phyloP scores from a whole-genome alignment of 2,113 vertebrate genomes.

The Limnothrissa miodon region DNA sequence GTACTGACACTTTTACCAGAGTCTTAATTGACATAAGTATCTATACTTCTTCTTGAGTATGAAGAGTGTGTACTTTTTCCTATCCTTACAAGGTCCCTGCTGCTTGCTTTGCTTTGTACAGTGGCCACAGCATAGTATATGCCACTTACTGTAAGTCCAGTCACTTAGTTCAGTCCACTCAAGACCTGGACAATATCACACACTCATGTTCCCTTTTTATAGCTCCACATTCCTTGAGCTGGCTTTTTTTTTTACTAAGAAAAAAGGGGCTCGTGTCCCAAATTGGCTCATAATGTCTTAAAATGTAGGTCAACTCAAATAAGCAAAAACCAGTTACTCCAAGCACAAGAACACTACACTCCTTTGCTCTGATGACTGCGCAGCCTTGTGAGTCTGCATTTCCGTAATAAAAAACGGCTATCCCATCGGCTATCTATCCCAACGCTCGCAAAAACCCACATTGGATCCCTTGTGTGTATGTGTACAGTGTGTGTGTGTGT shows the following conservation, averaged over 20 bases:
- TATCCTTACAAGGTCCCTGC: not conserved
- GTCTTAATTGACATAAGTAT: too few relatives aligned
- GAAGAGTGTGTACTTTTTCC: too few relatives aligned
- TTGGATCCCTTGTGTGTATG: not conserved
- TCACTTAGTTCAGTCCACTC: not conserved
- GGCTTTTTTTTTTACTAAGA: not conserved
- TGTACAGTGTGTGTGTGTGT: not conserved
- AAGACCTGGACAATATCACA: not conserved
- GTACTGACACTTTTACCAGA: too few relatives aligned
- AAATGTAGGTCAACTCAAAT: constrained; percentile 11
- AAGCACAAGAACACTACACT: not conserved
- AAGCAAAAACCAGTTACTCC: not conserved
- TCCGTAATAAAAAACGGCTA: not conserved
- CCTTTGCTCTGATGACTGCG: not conserved
- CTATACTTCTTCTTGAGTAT: too few relatives aligned
- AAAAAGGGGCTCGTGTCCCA: not conserved
- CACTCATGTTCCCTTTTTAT: not conserved
- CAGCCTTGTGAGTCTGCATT: not conserved
- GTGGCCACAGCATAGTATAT: not conserved
- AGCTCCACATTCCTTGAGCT: not conserved
- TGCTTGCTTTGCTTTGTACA: not conserved
- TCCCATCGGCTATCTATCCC: not conserved
- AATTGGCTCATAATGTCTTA: not conserved
- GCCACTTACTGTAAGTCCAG: not conserved
- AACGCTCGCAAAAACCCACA: not conserved